Evolutionary conservation across 2,797 vertebrate genomes (phyloP).

Genomic region (Morelia viridis): DNA sequence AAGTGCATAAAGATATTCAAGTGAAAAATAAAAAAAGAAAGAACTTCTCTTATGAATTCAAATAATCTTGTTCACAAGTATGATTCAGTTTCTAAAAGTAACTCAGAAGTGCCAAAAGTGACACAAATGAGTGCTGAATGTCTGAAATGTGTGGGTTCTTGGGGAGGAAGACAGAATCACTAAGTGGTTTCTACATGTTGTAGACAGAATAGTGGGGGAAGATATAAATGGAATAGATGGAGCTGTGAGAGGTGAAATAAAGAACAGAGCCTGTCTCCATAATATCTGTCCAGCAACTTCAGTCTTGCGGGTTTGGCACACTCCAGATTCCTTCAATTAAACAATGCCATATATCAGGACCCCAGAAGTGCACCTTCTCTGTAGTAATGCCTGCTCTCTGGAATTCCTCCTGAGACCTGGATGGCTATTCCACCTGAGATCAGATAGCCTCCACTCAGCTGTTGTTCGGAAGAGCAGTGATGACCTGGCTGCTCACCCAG

Average conservation of each 20-base stretch:
- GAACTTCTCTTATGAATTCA: not conserved
- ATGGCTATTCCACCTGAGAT: too few species aligned
- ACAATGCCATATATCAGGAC: not conserved
- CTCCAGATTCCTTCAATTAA: not conserved
- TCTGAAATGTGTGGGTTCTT: not conserved
- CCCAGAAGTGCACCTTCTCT: not conserved
- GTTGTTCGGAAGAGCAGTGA: too few species aligned
- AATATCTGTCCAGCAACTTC: not conserved
- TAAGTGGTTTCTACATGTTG: not conserved
- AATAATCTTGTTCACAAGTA: not conserved
- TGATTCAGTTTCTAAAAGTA: not conserved
- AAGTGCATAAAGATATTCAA: not conserved
- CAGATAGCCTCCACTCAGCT: too few species aligned
- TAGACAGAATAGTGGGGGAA: not conserved
- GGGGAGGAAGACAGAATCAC: not conserved
- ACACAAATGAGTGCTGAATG: not conserved
- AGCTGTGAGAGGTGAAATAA: not conserved
- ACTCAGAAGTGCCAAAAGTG: not conserved
- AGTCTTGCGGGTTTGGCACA: not conserved
- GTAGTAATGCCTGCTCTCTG: too few species aligned
- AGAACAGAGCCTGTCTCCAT: not conserved
- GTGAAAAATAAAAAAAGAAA: not conserved
- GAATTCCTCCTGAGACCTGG: too few species aligned
- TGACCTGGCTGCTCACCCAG: too few species aligned
- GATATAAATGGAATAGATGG: not conserved